phyloP scores from a whole-genome alignment of 2,797 vertebrate genomes.

The Sebastes diaconus region DNA sequence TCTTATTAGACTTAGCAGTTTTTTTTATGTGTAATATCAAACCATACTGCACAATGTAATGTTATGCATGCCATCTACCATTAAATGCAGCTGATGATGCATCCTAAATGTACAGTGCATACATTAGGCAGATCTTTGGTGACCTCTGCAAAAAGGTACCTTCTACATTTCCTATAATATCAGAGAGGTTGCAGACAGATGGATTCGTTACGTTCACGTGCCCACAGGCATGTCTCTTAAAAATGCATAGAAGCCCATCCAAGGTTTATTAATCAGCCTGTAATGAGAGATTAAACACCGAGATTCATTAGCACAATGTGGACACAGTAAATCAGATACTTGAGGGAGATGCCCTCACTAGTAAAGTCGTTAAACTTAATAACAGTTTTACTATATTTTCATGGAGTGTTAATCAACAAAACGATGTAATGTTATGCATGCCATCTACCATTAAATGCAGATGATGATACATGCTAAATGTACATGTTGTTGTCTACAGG shows the following conservation, averaged over 20 bases:
- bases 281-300: slow-evolving; percentile 68
- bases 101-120: slow-evolving; percentile 2
- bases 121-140: slow-evolving; percentile 42
- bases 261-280: slow-evolving; percentile 69
- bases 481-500: slow-evolving; percentile 77
- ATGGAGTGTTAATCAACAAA: no score
- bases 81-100: not conserved
- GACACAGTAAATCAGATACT: slow-evolving; percentile 57
- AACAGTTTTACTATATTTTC: not conserved
- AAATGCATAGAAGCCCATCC: slow-evolving; percentile 35
- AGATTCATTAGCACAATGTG: slow-evolving; percentile 60
- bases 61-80: not conserved
- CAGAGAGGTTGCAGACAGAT: slow-evolving; percentile 31
- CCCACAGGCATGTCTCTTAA: slow-evolving; percentile 52
- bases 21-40: not conserved
- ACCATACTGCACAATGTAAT: not conserved
- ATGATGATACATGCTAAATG: slow-evolving; percentile 3
- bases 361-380: slow-evolving; percentile 50
- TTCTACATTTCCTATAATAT: slow-evolving; percentile 39
- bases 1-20: not conserved
- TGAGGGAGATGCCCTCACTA: slow-evolving; percentile 32
- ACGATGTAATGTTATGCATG: not conserved
- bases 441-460: not conserved
- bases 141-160: slow-evolving; percentile 50
- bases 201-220: slow-evolving; percentile 57